Conservation (phyloP, 2,113 vertebrate genomes). For the Monarcha castaneiventris region DNA sequence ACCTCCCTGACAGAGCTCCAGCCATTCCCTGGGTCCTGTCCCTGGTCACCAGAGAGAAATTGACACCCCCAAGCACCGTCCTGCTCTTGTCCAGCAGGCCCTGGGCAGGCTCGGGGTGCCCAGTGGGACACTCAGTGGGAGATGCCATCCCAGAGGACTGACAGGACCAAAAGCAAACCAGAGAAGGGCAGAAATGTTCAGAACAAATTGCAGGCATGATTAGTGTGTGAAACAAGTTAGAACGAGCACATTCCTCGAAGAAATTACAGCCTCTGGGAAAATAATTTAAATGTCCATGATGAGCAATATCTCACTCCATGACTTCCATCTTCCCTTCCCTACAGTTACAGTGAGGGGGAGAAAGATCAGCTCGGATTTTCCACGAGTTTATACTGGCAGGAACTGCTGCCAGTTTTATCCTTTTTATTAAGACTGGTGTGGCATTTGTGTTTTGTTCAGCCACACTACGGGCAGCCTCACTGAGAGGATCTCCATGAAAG, state of each 20-base stretch:
- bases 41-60: not conserved
- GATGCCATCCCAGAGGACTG: not conserved
- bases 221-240: not conserved
- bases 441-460: not conserved
- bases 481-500: not conserved
- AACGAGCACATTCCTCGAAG: not conserved
- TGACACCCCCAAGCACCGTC: not conserved
- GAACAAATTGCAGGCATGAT: not conserved
- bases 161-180: not conserved
- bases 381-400: not conserved
- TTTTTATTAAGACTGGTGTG: not conserved
- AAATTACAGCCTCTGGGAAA: slow-evolving; percentile 26
- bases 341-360: not conserved
- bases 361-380: not conserved
- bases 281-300: not conserved
- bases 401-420: not conserved
- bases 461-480: not conserved
- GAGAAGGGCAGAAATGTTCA: not conserved
- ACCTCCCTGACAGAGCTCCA: not conserved
- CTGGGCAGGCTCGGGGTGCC: not conserved
- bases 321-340: not conserved
- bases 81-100: not conserved
- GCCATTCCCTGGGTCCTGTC: rapidly evolving
- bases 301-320: not conserved
- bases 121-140: rapidly evolving